Evolutionary conservation across 1,140 invertebrate species (phyloP), one percentile per base, ranked within the genome.

Genomic region (Melanaphis sacchari): DNA sequence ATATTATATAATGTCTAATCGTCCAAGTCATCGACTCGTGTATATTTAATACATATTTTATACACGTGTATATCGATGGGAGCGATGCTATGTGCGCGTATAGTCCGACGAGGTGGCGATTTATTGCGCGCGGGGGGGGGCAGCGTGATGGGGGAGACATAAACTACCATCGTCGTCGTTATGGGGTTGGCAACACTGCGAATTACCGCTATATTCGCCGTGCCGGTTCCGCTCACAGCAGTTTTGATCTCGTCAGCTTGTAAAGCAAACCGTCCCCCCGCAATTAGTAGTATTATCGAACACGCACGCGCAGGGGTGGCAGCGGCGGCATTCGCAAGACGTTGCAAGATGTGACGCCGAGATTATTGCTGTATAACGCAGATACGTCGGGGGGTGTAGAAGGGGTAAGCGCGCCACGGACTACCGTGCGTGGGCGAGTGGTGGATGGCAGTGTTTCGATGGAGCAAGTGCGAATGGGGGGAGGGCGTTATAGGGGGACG

Each of bases 251-350:
- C 91, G 89, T 85, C 91, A 54, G 91, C 91, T 93, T 93, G 91
- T 93, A 85, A 85, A 93, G 91, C 81, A 85, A 93, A 93, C 81
- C 91, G 46, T 36, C 43, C 76, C 31, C 89, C 89, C 89, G 81
- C 91, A 93, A 93, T 93, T 54, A 85, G 91, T 84, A 93, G 81
- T 93, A 93, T 93, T 93, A 93, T 93, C 91, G 91, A 93, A 93
- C 76, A 93, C 81, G 91, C n/a, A 2, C 24, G 15, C 24, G 91
- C 26, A 31, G 66, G 21, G 90, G 31, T 8, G 40, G 90, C 38
- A 41, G 76, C 46, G 66, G 76, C 43, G 76, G 43, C 66, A 41
- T 89, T 54, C 88, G 76, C 91, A 82, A 92, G 91, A 92, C 91
- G 91, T 92, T 85, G 91, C 91, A 93, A 93, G 91, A 93, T 93